A percentile compares a stretch with the other conserved stretches of the same genome.
These are phyloP conservation scores for Brachypodius melanocephalos DNA, from an alignment of 2,113 vertebrate species.

Conservation along the genomic window DNA sequence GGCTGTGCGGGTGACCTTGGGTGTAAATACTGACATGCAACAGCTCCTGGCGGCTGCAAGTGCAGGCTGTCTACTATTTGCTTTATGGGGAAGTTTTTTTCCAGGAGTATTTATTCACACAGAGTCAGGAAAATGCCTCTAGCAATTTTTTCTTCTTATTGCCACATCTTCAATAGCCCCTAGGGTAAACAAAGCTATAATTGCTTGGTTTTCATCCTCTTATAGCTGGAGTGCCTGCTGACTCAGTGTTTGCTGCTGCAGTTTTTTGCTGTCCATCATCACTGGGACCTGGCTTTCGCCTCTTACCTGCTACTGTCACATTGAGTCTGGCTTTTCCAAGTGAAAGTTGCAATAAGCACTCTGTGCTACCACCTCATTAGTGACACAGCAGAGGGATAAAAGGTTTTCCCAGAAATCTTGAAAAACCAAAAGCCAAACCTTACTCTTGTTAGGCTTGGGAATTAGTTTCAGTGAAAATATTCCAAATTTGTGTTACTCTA, in stretches of 20 bases:
- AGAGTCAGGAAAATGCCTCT: neutral
- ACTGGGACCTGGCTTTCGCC: accelerated
- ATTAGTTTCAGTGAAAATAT: neutral
- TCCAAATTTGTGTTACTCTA: neutral
- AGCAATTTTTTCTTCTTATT: neutral
- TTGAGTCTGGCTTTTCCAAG: neutral
- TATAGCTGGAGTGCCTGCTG: accelerated
- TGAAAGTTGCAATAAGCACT: neutral
- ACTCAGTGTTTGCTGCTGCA: neutral
- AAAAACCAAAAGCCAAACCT: neutral
- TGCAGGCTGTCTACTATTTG: accelerated
- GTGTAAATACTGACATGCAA: neutral
- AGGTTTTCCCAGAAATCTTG: neutral
- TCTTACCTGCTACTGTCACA: no score
- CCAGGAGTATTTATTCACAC: neutral
- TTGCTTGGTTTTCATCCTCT: neutral
- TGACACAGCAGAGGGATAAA: neutral
- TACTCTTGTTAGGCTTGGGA: neutral
- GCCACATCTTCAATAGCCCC: neutral
- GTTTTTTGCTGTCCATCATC: neutral
- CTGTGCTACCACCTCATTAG: accelerated
- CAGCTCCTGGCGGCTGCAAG: accelerated
- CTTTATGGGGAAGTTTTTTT: accelerated
- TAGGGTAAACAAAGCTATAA: no score
- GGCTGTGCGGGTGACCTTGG: neutral